Conservation (phyloP, 2,797 vertebrate species). For the Mycteria americana region DNA sequence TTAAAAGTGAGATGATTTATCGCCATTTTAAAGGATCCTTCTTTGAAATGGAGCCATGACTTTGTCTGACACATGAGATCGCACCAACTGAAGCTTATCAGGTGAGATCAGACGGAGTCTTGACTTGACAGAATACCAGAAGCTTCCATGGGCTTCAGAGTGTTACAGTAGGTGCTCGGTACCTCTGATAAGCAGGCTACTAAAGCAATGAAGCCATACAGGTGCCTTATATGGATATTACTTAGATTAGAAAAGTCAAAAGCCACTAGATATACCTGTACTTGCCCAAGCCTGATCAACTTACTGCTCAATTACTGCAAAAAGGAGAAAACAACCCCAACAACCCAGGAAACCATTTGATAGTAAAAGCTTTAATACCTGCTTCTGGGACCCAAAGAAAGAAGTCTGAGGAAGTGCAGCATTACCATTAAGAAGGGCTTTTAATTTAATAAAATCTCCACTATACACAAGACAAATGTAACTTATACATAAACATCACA, state of each 20-base stretch:
- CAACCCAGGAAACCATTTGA: neutral
- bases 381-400: neutral
- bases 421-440: neutral
- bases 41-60: neutral
- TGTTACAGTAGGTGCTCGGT: neutral
- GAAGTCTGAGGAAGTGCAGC: neutral
- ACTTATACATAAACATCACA: neutral
- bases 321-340: neutral
- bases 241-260: neutral
- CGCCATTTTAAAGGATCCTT: neutral
- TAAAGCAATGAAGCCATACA: accelerated
- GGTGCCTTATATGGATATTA: neutral
- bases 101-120: neutral
- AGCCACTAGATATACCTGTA: neutral
- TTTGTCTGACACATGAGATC: neutral
- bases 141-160: neutral
- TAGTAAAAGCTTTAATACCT: neutral
- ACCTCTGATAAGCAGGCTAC: neutral
- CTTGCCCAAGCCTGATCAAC: neutral
- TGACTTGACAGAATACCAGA: neutral
- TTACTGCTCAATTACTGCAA: neutral
- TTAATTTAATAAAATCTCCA: neutral
- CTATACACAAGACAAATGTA: neutral
- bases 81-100: neutral
- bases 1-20: neutral